These are phyloP conservation scores for Botia almorhae DNA, from an alignment of 2,797 vertebrate species.

Conservation along the genomic window DNA sequence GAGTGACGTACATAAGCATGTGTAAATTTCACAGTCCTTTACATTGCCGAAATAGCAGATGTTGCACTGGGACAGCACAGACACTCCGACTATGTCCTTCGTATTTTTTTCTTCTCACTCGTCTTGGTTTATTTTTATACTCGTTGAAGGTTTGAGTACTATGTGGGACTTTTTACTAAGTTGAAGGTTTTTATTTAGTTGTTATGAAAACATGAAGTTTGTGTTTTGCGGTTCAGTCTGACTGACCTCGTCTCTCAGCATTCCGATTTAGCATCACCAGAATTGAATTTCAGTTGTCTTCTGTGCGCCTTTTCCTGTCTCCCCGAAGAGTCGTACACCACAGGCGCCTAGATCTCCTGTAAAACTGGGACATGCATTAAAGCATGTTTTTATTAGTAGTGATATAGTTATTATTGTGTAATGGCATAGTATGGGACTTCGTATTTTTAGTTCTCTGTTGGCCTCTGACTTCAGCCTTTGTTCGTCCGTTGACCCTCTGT, in stretches of 20 bases:
- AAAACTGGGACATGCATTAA: not conserved
- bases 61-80: not conserved
- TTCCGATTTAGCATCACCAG: constrained; percentile 9
- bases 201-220: constrained; percentile 33
- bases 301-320: not conserved
- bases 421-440: constrained; percentile 9
- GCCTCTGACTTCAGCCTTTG: constrained; percentile 25
- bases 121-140: constrained; percentile 5
- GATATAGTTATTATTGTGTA: constrained; percentile 19
- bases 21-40: not conserved
- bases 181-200: constrained; percentile 17
- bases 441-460: constrained; percentile 36
- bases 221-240: constrained; percentile 19
- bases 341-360: constrained; percentile 5
- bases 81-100: constrained; percentile 46
- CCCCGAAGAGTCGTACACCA: not conserved
- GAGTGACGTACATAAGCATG: too few species aligned
- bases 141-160: too few species aligned
- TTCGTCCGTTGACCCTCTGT: constrained; percentile 16
- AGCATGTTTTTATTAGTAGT: constrained; percentile 24
- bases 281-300: not conserved
- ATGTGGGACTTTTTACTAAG: not conserved
- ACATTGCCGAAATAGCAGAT: constrained; percentile 50
- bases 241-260: not conserved
- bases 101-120: constrained; percentile 10